These are phyloP conservation scores for Crenuchus spilurus DNA, from an alignment of 2,797 vertebrate genomes.

Conservation along the genomic window DNA sequence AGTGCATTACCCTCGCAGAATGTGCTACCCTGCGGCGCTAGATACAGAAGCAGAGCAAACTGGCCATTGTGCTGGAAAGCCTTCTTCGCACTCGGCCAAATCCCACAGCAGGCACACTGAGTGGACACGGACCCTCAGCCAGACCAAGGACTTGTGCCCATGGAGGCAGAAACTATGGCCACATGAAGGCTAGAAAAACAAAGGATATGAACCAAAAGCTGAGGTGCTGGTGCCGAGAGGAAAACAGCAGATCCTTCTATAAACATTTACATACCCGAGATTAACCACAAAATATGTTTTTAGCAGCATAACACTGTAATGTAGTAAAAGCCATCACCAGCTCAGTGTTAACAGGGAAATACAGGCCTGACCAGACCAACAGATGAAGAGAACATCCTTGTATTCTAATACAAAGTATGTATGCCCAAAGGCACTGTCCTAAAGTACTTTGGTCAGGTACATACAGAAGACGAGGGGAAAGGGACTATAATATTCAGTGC, in stretches of 20 bases:
- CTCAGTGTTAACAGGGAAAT: neutral
- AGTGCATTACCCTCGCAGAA: constrained; percentile 85
- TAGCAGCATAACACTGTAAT: constrained; percentile 1
- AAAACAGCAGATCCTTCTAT: constrained; percentile 16
- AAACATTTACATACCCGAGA: constrained; percentile 18
- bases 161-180: constrained; percentile 67
- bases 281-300: constrained; percentile 18
- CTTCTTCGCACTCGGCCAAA: constrained; percentile 74
- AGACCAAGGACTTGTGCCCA: constrained; percentile 68
- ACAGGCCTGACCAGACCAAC: neutral
- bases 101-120: constrained; percentile 65
- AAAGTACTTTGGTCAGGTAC: constrained; percentile 15
- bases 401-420: neutral
- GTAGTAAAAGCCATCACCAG: neutral
- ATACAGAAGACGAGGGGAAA: constrained; percentile 16
- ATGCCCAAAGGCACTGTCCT: constrained; percentile 4
- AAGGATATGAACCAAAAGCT: neutral
- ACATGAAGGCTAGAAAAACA: constrained; percentile 69
- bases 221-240: constrained; percentile 43
- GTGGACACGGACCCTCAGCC: constrained; percentile 71
- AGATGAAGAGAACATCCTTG: neutral
- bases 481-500: constrained; percentile 36
- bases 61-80: constrained; percentile 81
- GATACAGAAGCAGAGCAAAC: constrained; percentile 91
- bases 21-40: constrained; percentile 83